A percentile compares a stretch with the other conserved stretches of the same genome.
phyloP scores from a whole-genome alignment of 2,888 invertebrate genomes.

The Tuberolachnus salignus region DNA sequence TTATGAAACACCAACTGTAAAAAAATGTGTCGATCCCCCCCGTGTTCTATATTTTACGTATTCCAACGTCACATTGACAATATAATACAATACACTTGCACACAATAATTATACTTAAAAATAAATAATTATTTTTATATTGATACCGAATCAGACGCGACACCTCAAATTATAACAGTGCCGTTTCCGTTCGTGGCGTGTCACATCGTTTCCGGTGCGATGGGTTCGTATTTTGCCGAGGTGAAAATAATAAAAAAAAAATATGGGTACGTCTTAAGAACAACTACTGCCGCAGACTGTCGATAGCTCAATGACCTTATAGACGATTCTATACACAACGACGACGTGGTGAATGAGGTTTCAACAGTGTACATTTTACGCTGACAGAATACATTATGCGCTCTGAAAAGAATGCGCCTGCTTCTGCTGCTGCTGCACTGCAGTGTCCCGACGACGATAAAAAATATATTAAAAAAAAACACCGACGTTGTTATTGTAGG shows the following conservation, averaged over 20 bases:
- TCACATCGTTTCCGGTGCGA: constrained; percentile 27
- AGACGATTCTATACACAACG: not conserved
- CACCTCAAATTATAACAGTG: not conserved
- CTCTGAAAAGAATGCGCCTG: constrained; percentile 41
- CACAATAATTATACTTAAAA: no score
- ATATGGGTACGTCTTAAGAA: not conserved
- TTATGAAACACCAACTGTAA: no score
- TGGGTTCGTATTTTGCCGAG: not conserved
- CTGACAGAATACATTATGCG: constrained; percentile 52
- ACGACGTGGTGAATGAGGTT: constrained; percentile 11
- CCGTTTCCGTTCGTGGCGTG: constrained; percentile 17
- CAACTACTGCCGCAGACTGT: not conserved
- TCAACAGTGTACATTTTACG: not conserved
- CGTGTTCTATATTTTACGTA: no score
- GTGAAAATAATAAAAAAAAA: not conserved
- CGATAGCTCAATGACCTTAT: constrained; percentile 52
- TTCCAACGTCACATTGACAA: no score
- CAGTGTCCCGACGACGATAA: not conserved
- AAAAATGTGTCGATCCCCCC: no score
- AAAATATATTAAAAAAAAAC: not conserved
- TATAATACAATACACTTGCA: no score
- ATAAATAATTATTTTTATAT: no score
- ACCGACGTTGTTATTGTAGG: constrained; percentile 3
- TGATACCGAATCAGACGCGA: not conserved
- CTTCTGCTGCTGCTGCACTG: no score